These are phyloP conservation scores for Benthosema pterotum DNA, from an alignment of 2,797 vertebrate genomes.

Conservation along the genomic window DNA sequence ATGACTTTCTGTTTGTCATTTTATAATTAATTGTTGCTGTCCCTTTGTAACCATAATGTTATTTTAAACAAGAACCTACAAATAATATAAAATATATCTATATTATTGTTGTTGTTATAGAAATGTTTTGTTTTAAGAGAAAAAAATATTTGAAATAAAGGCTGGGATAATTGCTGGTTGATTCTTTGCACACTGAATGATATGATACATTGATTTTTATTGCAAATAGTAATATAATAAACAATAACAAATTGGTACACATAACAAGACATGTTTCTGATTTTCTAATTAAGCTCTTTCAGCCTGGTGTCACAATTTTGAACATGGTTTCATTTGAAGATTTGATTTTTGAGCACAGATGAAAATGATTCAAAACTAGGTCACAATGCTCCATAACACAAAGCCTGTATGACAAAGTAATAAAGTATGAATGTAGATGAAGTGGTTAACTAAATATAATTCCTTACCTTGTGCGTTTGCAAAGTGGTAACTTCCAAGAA, in stretches of 20 bases:
- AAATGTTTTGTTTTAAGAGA: background rate
- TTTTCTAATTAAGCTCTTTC: too few relatives aligned
- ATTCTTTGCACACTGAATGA: background rate
- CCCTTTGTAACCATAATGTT: background rate
- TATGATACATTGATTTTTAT: background rate
- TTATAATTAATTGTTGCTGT: background rate
- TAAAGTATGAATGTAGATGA: background rate
- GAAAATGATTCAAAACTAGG: too few relatives aligned
- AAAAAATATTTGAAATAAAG: background rate
- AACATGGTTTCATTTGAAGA: too few relatives aligned
- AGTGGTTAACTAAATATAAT: background rate
- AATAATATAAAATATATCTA: background rate
- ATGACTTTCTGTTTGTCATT: background rate
- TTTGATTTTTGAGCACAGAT: too few relatives aligned
- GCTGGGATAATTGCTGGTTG: too few relatives aligned
- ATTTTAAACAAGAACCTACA: too few relatives aligned
- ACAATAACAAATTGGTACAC: background rate
- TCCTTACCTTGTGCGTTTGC: conserved; percentile 35
- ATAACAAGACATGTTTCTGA: too few relatives aligned
- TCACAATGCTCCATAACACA: background rate
- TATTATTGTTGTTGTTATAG: background rate
- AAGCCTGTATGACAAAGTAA: background rate
- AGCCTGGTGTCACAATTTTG: too few relatives aligned
- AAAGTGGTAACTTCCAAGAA: conserved; percentile 21
- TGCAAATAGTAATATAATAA: too few relatives aligned